Conservation (phyloP, 2,888 invertebrate genomes). For the Tipula helvola region DNA sequence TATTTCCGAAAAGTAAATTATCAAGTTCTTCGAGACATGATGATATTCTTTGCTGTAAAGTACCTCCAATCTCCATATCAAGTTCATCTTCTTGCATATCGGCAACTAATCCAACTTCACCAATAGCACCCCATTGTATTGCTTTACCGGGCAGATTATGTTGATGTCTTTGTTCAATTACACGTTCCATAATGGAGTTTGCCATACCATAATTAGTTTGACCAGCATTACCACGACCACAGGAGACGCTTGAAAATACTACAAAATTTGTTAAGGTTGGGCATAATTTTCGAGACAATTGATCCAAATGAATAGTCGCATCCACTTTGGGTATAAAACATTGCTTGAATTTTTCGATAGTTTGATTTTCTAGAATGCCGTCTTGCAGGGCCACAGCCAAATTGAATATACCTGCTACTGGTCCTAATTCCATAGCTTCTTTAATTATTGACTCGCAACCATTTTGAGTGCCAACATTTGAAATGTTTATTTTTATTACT, state of each 20-base stretch:
- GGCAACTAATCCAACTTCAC: conserved; percentile 73
- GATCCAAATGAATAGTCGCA: conserved; percentile 52
- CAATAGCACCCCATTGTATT: conserved; percentile 88
- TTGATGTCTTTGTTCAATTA: conserved; percentile 59
- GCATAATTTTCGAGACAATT: conserved; percentile 45
- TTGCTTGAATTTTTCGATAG: conserved; percentile 48
- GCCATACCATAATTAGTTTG: conserved; percentile 90
- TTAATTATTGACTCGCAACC: conserved; percentile 58
- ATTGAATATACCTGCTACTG: conserved; percentile 78
- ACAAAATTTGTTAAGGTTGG: conserved; percentile 75
- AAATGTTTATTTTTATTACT: conserved; percentile 51
- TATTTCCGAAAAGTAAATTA: conserved; percentile 55
- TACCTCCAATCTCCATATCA: conserved; percentile 61
- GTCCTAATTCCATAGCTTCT: conserved; percentile 48
- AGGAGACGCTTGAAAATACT: conserved; percentile 82
- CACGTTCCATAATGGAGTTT: conserved; percentile 89
- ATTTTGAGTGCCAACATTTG: conserved; percentile 53
- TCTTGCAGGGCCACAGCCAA: conserved; percentile 73
- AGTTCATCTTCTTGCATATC: conserved; percentile 59
- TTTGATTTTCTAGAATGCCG: conserved; percentile 65
- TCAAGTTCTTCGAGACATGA: conserved; percentile 60
- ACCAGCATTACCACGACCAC: conserved; percentile 83
- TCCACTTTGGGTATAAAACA: conserved; percentile 66
- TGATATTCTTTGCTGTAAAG: too few species aligned
- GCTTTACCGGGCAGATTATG: conserved; percentile 68